These are phyloP conservation scores for Lophotriccus pileatus DNA, from an alignment of 2,797 vertebrate species.

Conservation along the genomic window DNA sequence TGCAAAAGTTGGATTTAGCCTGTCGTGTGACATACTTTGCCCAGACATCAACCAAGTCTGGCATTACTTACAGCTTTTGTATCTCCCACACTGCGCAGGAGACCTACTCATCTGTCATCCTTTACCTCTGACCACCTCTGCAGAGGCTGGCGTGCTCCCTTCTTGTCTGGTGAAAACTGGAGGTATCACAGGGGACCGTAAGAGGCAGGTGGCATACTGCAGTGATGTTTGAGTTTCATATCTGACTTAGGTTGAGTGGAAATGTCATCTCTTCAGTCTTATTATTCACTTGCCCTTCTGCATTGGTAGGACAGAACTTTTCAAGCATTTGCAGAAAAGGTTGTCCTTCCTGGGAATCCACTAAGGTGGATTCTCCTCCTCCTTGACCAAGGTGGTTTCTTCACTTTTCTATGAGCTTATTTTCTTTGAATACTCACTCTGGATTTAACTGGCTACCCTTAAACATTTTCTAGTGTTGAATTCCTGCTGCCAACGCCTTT, in stretches of 20 bases:
- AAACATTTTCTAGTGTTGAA: background rate
- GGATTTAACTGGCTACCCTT: background rate
- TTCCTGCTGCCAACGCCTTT: background rate
- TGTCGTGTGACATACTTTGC: background rate
- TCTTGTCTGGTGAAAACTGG: background rate
- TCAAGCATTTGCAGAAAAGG: background rate
- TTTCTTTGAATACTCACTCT: background rate
- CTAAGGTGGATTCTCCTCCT: background rate
- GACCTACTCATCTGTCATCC: background rate
- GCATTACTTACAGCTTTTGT: background rate
- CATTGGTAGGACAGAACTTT: background rate
- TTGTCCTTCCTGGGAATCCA: background rate
- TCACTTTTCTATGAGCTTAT: background rate
- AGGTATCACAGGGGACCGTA: background rate
- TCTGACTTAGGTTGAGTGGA: background rate
- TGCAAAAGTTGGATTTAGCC: background rate
- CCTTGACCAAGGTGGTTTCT: background rate
- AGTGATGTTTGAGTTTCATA: background rate
- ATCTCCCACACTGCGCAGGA: background rate
- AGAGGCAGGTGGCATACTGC: background rate
- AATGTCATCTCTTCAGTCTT: background rate
- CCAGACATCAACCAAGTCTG: background rate
- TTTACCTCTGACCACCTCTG: background rate
- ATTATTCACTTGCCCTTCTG: background rate
- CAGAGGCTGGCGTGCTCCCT: background rate